These are phyloP conservation scores for Grus americana DNA, from an alignment of 2,113 vertebrate species.

Conservation along the genomic window DNA sequence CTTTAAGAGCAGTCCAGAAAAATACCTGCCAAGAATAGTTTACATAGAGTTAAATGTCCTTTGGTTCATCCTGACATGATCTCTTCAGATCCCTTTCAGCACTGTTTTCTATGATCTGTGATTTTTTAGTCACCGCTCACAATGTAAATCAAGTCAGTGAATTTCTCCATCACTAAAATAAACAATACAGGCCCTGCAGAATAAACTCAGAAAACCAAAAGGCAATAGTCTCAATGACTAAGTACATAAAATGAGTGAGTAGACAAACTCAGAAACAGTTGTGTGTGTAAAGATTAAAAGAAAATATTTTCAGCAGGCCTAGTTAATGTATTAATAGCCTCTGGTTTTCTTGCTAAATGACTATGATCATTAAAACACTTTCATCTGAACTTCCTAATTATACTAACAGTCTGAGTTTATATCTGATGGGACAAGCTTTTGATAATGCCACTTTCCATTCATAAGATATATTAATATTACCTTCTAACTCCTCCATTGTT, in stretches of 20 bases:
- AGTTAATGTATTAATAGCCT: neutral
- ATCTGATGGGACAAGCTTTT: neutral
- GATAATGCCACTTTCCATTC: neutral
- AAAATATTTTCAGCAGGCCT: neutral
- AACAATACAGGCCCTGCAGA: neutral
- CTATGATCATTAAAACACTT: neutral
- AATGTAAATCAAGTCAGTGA: neutral
- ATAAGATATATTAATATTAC: neutral
- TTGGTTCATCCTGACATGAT: neutral
- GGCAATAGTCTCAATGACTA: neutral
- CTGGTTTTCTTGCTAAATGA: neutral
- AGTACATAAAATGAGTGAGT: neutral
- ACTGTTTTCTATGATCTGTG: neutral
- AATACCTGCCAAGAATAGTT: neutral
- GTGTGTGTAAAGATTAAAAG: neutral
- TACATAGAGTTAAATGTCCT: neutral
- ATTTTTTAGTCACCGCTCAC: neutral
- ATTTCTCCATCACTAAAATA: neutral
- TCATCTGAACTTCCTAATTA: neutral
- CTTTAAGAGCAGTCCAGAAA: neutral
- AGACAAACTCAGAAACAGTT: neutral
- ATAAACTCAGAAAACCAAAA: neutral
- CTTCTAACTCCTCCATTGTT: neutral
- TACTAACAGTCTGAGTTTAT: neutral
- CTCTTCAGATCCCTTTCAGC: neutral